Percentiles rank a stretch among this genome's conserved stretches.
Evolutionary conservation across 2,113 vertebrate species (phyloP).

Genomic region (Atherinomorus stipes): DNA sequence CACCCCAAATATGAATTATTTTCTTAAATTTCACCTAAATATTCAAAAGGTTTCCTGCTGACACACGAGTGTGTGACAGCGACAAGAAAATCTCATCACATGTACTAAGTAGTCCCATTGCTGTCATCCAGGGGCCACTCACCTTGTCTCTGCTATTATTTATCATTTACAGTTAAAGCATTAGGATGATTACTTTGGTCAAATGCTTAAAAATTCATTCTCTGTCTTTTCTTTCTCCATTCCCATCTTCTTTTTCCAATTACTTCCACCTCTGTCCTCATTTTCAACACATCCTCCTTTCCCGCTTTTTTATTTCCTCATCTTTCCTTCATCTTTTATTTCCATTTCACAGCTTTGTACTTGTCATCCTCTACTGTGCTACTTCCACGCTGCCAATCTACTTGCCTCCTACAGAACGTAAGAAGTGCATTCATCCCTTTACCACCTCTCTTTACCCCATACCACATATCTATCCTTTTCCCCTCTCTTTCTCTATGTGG

Average conservation of each 20-base stretch:
- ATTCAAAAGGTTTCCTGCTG: background rate
- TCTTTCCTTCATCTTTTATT: constrained; percentile 37
- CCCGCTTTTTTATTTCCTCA: constrained; percentile 12
- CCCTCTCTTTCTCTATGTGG: constrained; percentile 24
- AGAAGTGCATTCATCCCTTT: constrained; percentile 65
- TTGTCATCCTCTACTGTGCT: constrained; percentile 64
- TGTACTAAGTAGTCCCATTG: background rate
- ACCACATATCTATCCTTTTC: constrained; percentile 17
- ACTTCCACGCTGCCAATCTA: constrained; percentile 67
- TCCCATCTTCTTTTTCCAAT: constrained; percentile 28
- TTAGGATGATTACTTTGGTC: constrained; percentile 27
- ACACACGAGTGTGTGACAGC: background rate
- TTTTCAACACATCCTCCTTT: constrained; percentile 28
- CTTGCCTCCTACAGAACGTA: constrained; percentile 72
- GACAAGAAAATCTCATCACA: background rate
- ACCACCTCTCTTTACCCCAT: constrained; percentile 24
- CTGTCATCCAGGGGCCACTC: background rate
- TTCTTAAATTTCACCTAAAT: background rate
- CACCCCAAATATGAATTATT: too few relatives aligned
- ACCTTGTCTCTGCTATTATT: constrained; percentile 29
- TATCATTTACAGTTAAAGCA: constrained; percentile 29
- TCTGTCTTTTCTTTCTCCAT: constrained; percentile 63
- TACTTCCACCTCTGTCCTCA: constrained; percentile 18
- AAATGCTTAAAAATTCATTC: constrained; percentile 60
- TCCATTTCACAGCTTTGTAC: constrained; percentile 72